Base-by-base conservation (phyloP, 2,113 vertebrate species). In the Astatotilapia flaviijosephi region DNA sequence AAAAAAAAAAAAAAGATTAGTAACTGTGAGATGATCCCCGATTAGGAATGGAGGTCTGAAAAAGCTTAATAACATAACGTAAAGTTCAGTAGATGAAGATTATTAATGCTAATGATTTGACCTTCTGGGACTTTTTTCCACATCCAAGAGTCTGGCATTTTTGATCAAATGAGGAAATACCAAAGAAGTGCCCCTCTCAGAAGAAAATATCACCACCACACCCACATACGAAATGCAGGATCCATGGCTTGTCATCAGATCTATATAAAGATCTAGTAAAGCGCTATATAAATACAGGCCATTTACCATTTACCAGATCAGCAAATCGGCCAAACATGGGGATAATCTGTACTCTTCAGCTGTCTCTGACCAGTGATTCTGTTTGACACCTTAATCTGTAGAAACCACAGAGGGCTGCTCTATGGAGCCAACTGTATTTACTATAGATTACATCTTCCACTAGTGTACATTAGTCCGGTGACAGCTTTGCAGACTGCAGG, bases 361-460 rank as follows among this genome's bases (percentile, higher is more conserved):
- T 88, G 89, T 87, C 91, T 91, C 60, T 89, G 94, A 92, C 91
- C 89, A 84, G 89, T 93, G 93, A 95, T 95, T 95, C 88, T 88
- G 62, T 90, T 92, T 95, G 95, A 95, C 94, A 95, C 87, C 92
- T 91, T 95, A 94, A 95, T 95, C 94, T 93, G 94, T 17, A 83
- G 90, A 95, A 94, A 94, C 93, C 92, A 92, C 93, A 88, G 86
- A 89, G 92, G 91, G 84, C 88, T 93, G 88, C 85, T 88, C 80
- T 6, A 51, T 88, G 88, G 89, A 93, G 91, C 84, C 88, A 89
- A 88, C 92, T 93, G 94, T 94, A 94, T 95, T 95, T 95, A 95
- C 94, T 91, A 93, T 80, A 94, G 92, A 96, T 96, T 94, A 94
- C 94, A 92, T 94, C 93, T 94, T 93, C 91, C 90, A 92, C 89